Evolutionary conservation across 2,797 vertebrate genomes (phyloP).

Genomic region (Cynopterus sphinx): DNA sequence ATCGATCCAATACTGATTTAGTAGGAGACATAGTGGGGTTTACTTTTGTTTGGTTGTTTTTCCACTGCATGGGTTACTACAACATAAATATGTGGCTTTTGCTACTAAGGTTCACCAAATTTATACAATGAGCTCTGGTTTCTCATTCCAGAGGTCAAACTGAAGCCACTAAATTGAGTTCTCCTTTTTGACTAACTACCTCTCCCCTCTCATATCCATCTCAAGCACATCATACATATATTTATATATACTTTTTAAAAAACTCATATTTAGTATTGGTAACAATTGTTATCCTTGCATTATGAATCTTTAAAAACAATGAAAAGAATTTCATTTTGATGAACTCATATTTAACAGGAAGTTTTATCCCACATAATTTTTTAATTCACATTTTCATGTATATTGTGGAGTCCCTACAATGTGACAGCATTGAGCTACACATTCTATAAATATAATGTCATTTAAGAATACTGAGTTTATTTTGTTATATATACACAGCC

Average conservation of each 20-base stretch:
- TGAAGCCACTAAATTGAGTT: not conserved
- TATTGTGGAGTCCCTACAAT: not conserved
- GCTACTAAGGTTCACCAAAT: conserved; percentile 18
- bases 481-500: not conserved
- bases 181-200: not conserved
- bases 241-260: not conserved
- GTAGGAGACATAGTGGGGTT: not conserved
- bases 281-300: not conserved
- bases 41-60: conserved; percentile 35
- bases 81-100: conserved; percentile 51
- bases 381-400: conserved; percentile 17
- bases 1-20: conserved; percentile 1
- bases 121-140: conserved; percentile 6
- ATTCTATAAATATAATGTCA: not conserved
- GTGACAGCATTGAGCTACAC: not conserved
- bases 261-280: not conserved
- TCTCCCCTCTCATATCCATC: not conserved
- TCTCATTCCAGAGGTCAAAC: conserved; percentile 13
- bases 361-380: not conserved
- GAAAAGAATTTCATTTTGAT: conserved; percentile 21
- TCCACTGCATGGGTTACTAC: not conserved
- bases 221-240: not conserved
- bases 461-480: not conserved
- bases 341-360: not conserved
- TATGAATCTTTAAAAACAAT: not conserved